These are phyloP conservation scores for Sciaenops ocellatus DNA, from an alignment of 2,797 vertebrate species.

Conservation along the genomic window DNA sequence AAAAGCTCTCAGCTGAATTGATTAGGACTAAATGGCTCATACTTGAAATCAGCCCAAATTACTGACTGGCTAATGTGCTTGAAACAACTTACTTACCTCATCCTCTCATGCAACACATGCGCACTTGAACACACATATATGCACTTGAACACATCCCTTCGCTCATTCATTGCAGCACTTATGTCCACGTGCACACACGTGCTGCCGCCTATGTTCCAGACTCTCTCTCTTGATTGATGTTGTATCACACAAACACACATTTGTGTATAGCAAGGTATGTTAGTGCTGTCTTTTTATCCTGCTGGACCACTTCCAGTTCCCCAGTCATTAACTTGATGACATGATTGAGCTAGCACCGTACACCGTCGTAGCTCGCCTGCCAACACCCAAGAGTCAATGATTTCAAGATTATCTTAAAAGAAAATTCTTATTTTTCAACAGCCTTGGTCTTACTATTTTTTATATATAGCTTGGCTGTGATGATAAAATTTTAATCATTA, in stretches of 20 bases:
- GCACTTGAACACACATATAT: neutral
- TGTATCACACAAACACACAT: slow-evolving; percentile 4
- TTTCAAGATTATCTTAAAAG: slow-evolving; percentile 2
- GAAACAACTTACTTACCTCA: slow-evolving; percentile 68
- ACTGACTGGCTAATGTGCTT: slow-evolving; percentile 67
- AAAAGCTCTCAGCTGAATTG: slow-evolving; percentile 73
- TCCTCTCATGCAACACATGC: slow-evolving; percentile 46
- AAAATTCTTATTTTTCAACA: neutral
- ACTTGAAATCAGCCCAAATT: slow-evolving; percentile 73
- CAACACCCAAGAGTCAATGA: slow-evolving; percentile 5
- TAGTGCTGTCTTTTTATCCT: slow-evolving; percentile 18
- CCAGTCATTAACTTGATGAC: slow-evolving; percentile 28
- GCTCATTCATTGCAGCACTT: slow-evolving; percentile 17
- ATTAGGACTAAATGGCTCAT: slow-evolving; percentile 70
- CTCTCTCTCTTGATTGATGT: slow-evolving; percentile 13
- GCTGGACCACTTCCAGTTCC: slow-evolving; percentile 28
- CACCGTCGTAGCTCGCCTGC: slow-evolving; percentile 14
- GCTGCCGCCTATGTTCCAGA: slow-evolving; percentile 19
- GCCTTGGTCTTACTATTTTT: neutral
- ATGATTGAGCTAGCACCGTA: slow-evolving; percentile 27
- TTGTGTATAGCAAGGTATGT: neutral
- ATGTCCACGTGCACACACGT: neutral
- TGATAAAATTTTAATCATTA: slow-evolving; percentile 9
- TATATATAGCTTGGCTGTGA: neutral
- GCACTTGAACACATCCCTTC: slow-evolving; percentile 17